phyloP scores from a whole-genome alignment of 2,888 invertebrate species.

The Brassicogethes aeneus region DNA sequence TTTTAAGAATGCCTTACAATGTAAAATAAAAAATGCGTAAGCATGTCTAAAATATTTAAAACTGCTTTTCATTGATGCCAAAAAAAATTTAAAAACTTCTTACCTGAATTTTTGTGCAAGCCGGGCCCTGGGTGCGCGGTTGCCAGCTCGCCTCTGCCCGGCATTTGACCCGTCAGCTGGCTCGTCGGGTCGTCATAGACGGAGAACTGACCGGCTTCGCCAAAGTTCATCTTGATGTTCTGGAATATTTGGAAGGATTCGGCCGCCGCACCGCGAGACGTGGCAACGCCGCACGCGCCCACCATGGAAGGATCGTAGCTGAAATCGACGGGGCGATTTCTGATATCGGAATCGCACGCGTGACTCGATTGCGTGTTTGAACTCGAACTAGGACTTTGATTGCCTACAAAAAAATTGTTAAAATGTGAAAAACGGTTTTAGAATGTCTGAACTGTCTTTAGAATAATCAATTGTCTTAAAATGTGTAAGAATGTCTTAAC shows the following conservation, averaged over 20 bases:
- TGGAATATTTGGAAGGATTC: conserved; percentile 36
- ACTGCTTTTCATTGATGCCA: too few species aligned
- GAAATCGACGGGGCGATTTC: conserved; percentile 27
- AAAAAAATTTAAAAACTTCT: too few species aligned
- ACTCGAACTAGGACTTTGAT: conserved; percentile 39
- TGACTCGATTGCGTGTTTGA: conserved; percentile 37
- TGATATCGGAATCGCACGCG: conserved; percentile 30
- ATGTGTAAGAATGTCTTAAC: too few species aligned
- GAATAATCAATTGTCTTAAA: background rate
- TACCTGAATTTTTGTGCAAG: conserved; percentile 31
- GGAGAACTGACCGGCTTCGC: conserved; percentile 10
- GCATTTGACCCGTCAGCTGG: too few species aligned
- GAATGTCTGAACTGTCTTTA: background rate
- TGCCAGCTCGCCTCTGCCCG: too few species aligned
- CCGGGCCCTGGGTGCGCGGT: conserved; percentile 16
- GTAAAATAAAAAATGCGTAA: too few species aligned
- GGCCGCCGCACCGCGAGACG: too few species aligned
- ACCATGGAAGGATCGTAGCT: too few species aligned
- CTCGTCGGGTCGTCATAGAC: background rate
- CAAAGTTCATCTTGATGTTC: conserved; percentile 25
- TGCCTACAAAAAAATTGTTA: conserved; percentile 25
- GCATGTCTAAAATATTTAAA: too few species aligned
- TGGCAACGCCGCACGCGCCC: conserved; percentile 31
- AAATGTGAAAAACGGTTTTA: conserved; percentile 30
- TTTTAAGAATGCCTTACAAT: too few species aligned